phyloP scores from a whole-genome alignment of 2,888 invertebrate species.

The Craniophora ligustri region DNA sequence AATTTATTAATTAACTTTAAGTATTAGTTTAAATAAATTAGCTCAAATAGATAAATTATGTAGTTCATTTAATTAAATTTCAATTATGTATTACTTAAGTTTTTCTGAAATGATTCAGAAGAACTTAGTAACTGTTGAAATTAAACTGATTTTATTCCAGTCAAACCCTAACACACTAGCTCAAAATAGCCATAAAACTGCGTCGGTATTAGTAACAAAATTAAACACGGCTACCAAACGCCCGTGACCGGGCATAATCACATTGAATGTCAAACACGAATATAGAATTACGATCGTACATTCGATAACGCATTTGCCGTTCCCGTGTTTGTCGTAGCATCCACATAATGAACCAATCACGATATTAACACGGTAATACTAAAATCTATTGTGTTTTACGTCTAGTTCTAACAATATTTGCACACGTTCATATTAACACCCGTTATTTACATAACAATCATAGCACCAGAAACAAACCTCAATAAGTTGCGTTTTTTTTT shows the following conservation, averaged over 20 bases:
- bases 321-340: slow-evolving; percentile 7
- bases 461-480: slow-evolving; percentile 40
- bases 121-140: too few species aligned
- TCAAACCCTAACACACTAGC: too few species aligned
- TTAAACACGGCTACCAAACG: slow-evolving; percentile 9
- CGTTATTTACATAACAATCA: slow-evolving; percentile 21
- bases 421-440: slow-evolving; percentile 15
- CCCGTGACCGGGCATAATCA: slow-evolving; percentile 18
- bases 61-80: too few species aligned
- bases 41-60: too few species aligned
- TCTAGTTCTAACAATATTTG: slow-evolving; percentile 19
- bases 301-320: slow-evolving; percentile 18
- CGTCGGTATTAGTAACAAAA: slow-evolving; percentile 1
- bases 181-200: background rate
- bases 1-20: too few species aligned
- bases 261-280: slow-evolving; percentile 10
- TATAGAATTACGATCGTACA: slow-evolving; percentile 20
- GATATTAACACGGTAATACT: slow-evolving; percentile 9
- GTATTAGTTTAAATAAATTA: too few species aligned
- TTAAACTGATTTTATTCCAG: too few species aligned
- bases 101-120: too few species aligned
- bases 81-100: too few species aligned
- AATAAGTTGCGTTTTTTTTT: slow-evolving; percentile 1
- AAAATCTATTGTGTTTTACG: slow-evolving; percentile 20
- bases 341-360: slow-evolving; percentile 37